Base-by-base conservation (phyloP, 2,888 invertebrate genomes). In the Masnerella sp. region DNA sequence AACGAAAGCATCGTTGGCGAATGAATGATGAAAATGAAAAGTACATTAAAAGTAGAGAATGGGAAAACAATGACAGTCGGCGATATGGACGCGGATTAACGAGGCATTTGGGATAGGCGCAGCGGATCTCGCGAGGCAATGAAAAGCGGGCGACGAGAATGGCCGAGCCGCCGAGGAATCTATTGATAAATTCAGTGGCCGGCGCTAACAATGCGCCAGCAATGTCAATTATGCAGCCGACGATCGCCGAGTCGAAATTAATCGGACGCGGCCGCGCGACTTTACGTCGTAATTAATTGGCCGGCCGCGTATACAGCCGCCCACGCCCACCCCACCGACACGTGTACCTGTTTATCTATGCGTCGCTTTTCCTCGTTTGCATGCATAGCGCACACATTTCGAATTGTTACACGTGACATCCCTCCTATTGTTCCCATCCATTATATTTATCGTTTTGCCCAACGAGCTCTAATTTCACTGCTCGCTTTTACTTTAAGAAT, bases 181-280 rank as follows among this genome's bases (percentile, higher is more conserved):
- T 81, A 84, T 83, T 83, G 84, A 85, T 84, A 82, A 84, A 84
- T 83, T 84, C 82, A 81, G 78, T 81, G 81, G 80, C 76, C 72
- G 74, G 72, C 77, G 82, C 78, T 78, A 84, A 83, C 85, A 85
- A 85, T 83, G 83, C 80, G 76, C 77, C 80, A 85, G 84, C 85
- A 86, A 86, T 86, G 85, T 83, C 84, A 82, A 84, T 85, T 83
- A 85, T 83, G 82, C 81, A 82, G 77, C 69, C 77, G 77, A 71
- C 81, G 80, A 79, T 80, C 77, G 76, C 70, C 70, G 70, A 52
- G 65, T 73, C 76, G 77, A 76, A 79, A 82, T 80, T 81, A 81
- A 81, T 80, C 78, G 78, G 75, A 67, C 59, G 64, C 45, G 49
- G 49, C n/a, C 78, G 80, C 78, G 77, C 75, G 70, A 76, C 75